Evolutionary conservation across 2,797 vertebrate genomes (phyloP).

Genomic region (Nasua narica): DNA sequence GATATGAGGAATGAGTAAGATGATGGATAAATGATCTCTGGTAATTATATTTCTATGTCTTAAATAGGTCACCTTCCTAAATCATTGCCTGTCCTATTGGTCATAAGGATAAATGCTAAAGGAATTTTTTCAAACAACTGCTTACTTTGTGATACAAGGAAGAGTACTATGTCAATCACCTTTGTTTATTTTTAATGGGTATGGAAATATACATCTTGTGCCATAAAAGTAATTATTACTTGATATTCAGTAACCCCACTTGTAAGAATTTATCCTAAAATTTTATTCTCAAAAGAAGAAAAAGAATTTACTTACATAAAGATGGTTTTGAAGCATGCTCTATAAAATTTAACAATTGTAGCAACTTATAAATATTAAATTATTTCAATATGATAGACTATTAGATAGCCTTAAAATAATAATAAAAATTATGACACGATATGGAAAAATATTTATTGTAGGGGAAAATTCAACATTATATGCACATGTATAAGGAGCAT

Average conservation of each 20-base stretch:
- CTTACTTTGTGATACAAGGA: neutral
- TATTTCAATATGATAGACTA: neutral
- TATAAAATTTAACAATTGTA: constrained; percentile 3
- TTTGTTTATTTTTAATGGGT: neutral
- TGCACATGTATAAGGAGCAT: neutral
- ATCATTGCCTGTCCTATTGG: neutral
- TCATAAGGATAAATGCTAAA: neutral
- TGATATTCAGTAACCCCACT: neutral
- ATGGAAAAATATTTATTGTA: neutral
- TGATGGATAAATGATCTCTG: neutral
- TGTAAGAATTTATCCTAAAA: neutral
- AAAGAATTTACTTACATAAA: neutral
- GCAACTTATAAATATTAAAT: neutral
- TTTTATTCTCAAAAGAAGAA: constrained; percentile 11
- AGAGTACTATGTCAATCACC: neutral
- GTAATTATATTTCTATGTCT: neutral
- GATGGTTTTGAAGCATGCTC: neutral
- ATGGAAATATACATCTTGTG: neutral
- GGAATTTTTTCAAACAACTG: constrained; percentile 3
- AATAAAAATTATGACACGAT: neutral
- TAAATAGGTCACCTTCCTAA: neutral
- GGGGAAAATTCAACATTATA: neutral
- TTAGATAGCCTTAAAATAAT: constrained; percentile 7
- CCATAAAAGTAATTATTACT: neutral
- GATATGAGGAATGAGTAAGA: neutral